Base-by-base conservation (phyloP, 2,113 vertebrate genomes). In the Eretmodus cyanostictus region DNA sequence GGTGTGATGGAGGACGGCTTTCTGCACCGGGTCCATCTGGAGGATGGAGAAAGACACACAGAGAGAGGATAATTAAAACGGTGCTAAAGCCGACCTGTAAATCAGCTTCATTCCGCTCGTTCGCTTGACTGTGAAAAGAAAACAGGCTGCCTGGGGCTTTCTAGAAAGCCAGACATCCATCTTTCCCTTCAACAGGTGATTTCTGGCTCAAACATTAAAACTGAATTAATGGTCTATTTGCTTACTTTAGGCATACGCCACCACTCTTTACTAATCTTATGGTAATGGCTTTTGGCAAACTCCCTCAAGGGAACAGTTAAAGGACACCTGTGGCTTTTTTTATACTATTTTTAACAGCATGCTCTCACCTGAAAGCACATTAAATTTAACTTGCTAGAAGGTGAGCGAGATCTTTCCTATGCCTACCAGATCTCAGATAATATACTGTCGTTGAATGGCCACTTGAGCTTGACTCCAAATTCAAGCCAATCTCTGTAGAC, bases 11-110 rank as follows among this genome's bases (percentile, higher is more conserved):
- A 99, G 97, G 95, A 99, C 97, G 86, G 98, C 98, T 96, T 99
- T 99, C 96, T 99, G 98, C 96, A 99, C 97, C 81, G 97, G 97
- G 96, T 99, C 98, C 98, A 99, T 98, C 98, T 99, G 97, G 57
- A 59, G 84, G 87, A 83, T 76, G 95, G 84, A 86, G 55, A 54
- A 91, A 88, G 93, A 94, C 78, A 81, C 82, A 80, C 57, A 78
- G 93, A 94, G 84, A 83, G 83, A 82, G 91, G 83, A 95, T 93
- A 96, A 96, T 97, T 96, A 97, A 97, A 92, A 85, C 76, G 54
- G 54, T 22, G 91, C 83, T 84, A 17, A 86, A 82, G 78, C 85
- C 27, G 88, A 93, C 71, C 83, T 53, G 88, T 88, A 85, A 87
- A 89, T 90, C 90, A 89, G 84, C 87, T 55, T 66, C 84, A 59